Percentiles rank a stretch among this genome's conserved stretches.
Conservation (phyloP, 2,113 vertebrate genomes). For the Polypterus senegalus region DNA sequence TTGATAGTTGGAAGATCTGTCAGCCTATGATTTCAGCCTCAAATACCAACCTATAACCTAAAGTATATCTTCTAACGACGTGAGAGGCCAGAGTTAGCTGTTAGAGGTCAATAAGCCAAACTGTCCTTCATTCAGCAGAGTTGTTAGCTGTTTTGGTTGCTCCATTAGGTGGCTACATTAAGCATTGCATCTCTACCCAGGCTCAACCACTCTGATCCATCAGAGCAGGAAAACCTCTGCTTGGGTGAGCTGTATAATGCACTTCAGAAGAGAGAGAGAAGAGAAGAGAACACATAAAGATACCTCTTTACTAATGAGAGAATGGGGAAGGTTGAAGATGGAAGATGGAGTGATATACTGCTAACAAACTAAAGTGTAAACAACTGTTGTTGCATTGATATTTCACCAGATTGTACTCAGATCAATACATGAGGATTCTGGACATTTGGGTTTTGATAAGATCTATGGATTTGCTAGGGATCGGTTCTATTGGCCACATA, state of each 20-base stretch:
- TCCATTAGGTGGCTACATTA: no score
- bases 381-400: neutral
- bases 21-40: constrained; percentile 2
- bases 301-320: neutral
- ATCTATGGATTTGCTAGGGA: neutral
- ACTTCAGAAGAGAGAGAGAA: no score
- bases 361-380: neutral
- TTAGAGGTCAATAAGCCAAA: no score
- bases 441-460: neutral
- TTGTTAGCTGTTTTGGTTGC: no score
- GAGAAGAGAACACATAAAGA: no score
- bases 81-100: no score
- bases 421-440: neutral
- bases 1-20: constrained; percentile 1
- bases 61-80: no score
- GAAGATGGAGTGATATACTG: neutral
- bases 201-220: no score
- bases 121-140: no score
- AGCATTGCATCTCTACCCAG: no score
- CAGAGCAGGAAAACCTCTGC: no score
- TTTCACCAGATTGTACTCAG: neutral
- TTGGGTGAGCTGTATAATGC: no score
- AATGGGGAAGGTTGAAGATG: neutral
- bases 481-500: constrained; percentile 1
- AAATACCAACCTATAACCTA: constrained; percentile 1